Evolutionary conservation across 37 sponge, comb jelly and placozoan species (phyloP).

Genomic region (Diacarnus erythraeanus): DNA sequence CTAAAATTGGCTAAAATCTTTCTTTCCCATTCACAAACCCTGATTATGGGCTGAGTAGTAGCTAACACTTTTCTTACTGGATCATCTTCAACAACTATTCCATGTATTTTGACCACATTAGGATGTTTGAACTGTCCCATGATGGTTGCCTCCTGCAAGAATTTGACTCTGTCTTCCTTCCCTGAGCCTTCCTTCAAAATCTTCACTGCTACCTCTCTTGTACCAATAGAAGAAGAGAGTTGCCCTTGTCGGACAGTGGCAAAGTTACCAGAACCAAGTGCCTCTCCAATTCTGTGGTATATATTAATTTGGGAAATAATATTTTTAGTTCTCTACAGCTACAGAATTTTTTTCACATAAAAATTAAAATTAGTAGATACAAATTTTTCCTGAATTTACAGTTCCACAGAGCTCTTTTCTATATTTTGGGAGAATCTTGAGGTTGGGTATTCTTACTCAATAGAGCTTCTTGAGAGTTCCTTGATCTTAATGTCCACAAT

Average conservation of each 20-base stretch:
- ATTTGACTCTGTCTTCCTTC: background rate
- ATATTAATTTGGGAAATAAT: no score
- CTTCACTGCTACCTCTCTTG: background rate
- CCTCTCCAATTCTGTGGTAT: background rate
- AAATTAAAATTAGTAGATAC: no score
- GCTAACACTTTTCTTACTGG: background rate
- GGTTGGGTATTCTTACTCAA: background rate
- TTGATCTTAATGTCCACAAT: background rate
- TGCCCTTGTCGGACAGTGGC: background rate
- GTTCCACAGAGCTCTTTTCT: no score
- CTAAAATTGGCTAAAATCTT: no score
- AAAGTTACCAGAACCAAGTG: background rate
- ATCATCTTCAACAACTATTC: background rate
- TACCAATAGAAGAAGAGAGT: background rate
- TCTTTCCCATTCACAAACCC: no score
- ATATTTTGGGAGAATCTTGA: no score
- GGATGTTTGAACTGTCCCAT: background rate
- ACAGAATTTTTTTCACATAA: no score
- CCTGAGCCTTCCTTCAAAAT: background rate
- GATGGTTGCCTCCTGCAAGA: background rate
- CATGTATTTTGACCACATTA: background rate
- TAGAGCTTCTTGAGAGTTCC: background rate
- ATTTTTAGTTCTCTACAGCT: no score
- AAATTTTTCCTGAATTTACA: no score
- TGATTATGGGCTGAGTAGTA: no score